These are phyloP conservation scores for Pseudochirops corinnae DNA, from an alignment of 2,797 vertebrate species.

Conservation along the genomic window DNA sequence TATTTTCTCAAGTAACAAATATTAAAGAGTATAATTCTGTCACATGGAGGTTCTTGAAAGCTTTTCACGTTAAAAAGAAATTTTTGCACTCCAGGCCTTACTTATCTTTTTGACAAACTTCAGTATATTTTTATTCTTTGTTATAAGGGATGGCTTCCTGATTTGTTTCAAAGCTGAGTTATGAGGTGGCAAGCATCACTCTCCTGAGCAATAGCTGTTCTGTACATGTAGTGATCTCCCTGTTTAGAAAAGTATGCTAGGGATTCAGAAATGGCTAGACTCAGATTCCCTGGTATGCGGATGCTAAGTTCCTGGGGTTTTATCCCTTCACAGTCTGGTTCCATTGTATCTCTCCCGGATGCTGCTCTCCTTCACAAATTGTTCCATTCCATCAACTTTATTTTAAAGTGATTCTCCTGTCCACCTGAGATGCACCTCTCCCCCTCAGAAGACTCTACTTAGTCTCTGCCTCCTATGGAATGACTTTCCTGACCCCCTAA, in stretches of 20 bases:
- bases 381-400: background rate
- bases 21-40: background rate
- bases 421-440: background rate
- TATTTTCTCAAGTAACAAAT: background rate
- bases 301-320: background rate
- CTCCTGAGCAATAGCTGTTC: conserved; percentile 23
- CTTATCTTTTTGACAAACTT: background rate
- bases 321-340: background rate
- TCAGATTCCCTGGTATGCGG: background rate
- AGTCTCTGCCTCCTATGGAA: background rate
- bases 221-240: background rate
- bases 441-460: background rate
- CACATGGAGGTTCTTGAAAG: background rate
- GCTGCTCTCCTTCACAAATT: background rate
- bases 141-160: background rate
- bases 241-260: background rate
- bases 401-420: background rate
- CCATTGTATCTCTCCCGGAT: too few relatives aligned
- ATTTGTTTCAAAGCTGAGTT: background rate
- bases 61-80: background rate
- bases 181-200: background rate
- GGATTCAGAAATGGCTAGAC: conserved; percentile 10
- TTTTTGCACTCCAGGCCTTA: background rate
- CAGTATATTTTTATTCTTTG: background rate
- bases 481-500: background rate